Conservation (phyloP, 2,888 invertebrate species). For the Bursaphelenchus okinawaensis region DNA sequence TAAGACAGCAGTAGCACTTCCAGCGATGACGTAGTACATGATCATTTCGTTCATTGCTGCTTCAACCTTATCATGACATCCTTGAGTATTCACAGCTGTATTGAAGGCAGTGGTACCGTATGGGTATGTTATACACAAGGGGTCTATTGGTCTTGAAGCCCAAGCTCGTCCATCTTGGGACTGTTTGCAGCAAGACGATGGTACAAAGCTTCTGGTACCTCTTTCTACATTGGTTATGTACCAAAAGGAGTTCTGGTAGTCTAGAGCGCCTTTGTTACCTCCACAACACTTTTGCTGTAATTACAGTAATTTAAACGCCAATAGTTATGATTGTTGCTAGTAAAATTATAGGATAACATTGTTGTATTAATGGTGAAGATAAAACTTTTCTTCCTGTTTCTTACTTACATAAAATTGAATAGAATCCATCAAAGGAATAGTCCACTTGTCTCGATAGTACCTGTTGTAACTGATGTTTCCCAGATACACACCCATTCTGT, state of each 20-base stretch:
- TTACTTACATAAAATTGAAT: conserved; percentile 56
- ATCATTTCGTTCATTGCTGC: conserved; percentile 2
- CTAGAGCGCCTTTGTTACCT: conserved; percentile 42
- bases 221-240: conserved; percentile 49
- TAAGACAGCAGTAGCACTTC: neutral
- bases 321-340: neutral
- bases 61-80: conserved; percentile 10
- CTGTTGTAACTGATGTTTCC: conserved; percentile 46
- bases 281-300: conserved; percentile 54
- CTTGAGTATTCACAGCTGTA: conserved; percentile 43
- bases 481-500: conserved; percentile 44
- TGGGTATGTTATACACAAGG: conserved; percentile 52
- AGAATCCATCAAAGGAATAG: conserved; percentile 53
- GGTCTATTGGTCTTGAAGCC: conserved; percentile 47
- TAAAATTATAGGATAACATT: too few species aligned
- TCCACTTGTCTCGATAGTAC: conserved; percentile 56
- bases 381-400: too few species aligned
- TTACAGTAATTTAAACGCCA: neutral
- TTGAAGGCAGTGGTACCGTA: conserved; percentile 40
- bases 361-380: too few species aligned
- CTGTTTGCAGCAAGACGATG: conserved; percentile 50
- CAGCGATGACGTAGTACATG: neutral
- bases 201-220: conserved; percentile 51
- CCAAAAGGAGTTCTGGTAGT: conserved; percentile 55
- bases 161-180: conserved; percentile 48